A percentile compares a stretch with the other conserved stretches of the same genome.
Evolutionary conservation across 2,113 vertebrate genomes (phyloP).

Genomic region (Myanophis thanlyinensis): DNA sequence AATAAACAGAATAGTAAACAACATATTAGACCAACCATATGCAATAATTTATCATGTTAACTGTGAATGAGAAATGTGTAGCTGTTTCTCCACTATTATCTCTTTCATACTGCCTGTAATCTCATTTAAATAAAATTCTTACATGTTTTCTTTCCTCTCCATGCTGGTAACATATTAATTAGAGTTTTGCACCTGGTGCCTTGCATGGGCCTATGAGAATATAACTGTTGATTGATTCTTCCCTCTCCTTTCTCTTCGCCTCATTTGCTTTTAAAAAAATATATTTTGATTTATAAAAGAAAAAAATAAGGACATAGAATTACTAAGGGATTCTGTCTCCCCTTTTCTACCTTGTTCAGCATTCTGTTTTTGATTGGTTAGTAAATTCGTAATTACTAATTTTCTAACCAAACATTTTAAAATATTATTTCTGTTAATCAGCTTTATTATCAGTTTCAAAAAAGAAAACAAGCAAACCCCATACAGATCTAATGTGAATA

Average conservation of each 20-base stretch:
- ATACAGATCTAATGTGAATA: neutral
- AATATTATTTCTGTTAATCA: neutral
- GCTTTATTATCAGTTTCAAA: neutral
- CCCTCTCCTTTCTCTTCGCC: conserved; percentile 17
- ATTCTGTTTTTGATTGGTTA: neutral
- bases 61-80: neutral
- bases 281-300: conserved; percentile 3
- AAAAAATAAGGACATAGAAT: conserved; percentile 20
- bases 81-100: neutral
- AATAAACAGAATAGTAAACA: fast-evolving
- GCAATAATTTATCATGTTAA: neutral
- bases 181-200: conserved; percentile 52
- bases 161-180: conserved; percentile 42
- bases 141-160: conserved; percentile 36
- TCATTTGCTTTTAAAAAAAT: neutral
- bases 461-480: neutral
- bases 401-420: neutral
- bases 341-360: neutral
- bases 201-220: conserved; percentile 32
- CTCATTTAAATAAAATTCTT: conserved; percentile 43
- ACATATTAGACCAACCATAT: neutral
- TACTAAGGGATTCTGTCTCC: neutral
- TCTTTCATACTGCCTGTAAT: neutral
- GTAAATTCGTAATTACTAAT: neutral
- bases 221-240: conserved; percentile 28